phyloP scores from a whole-genome alignment of 2,797 vertebrate species.

The Thalassophryne amazonica region DNA sequence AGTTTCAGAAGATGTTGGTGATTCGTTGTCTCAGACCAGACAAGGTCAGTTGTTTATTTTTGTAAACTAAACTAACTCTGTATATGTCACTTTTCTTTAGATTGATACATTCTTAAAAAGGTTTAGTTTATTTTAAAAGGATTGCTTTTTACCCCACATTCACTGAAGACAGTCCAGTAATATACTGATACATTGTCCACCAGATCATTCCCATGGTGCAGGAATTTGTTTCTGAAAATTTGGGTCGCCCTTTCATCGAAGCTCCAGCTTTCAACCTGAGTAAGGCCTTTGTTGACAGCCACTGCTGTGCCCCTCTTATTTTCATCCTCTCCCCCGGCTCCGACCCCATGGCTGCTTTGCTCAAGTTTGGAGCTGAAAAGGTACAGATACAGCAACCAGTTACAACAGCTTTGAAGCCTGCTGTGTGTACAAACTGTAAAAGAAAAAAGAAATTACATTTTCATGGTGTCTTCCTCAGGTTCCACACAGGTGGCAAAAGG shows the following conservation, averaged over 20 bases:
- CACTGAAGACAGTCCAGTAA: background rate
- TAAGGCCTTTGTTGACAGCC: constrained; percentile 84
- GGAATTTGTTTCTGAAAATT: constrained; percentile 79
- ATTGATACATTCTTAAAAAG: background rate
- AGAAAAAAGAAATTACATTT: constrained; percentile 28
- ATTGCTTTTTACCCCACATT: background rate
- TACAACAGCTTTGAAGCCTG: constrained; percentile 27
- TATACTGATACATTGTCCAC: no score
- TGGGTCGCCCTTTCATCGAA: constrained; percentile 85
- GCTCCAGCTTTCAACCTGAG: constrained; percentile 87
- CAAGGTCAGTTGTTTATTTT: constrained; percentile 81
- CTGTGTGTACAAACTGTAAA: constrained; percentile 38
- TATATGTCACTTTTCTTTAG: background rate
- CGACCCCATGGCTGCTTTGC: constrained; percentile 86
- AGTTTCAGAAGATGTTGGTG: constrained; percentile 87
- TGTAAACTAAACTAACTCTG: no score
- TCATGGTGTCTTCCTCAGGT: constrained; percentile 6
- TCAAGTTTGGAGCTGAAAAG: constrained; percentile 89
- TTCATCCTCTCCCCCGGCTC: constrained; percentile 88
- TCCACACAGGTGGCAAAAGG: constrained; percentile 10
- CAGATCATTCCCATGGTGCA: constrained; percentile 87
- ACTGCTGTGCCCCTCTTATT: constrained; percentile 84
- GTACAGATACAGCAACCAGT: constrained; percentile 55
- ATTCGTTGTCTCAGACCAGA: constrained; percentile 86
- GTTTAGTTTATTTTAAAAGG: background rate